Base-by-base conservation (phyloP, 2,113 vertebrate species). In the Podilymbus podiceps region DNA sequence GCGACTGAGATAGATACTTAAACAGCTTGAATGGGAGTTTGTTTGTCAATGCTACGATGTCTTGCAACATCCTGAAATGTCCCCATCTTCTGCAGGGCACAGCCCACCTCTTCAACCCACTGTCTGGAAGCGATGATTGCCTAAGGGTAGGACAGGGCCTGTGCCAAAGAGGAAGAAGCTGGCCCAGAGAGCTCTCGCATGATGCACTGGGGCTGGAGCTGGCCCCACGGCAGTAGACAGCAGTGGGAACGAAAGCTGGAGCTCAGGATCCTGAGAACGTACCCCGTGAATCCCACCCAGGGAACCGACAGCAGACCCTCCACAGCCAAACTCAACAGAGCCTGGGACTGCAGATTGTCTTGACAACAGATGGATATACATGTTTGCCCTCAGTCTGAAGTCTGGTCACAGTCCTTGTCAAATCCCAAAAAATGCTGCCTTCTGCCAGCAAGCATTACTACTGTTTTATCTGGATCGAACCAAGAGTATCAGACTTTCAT, bases 371-470 rank as follows among this genome's bases (percentile, higher is more conserved):
- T 62, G 72, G 71, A 80, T 81, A 85, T 53, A 12, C 76, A 60
- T 89, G 85, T 87, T 95, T 95, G 88, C 85, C 81, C 95, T 95
- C 68, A 58, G 92, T 93, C 94, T 95, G 75, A 91, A 95, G 91
- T 94, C 94, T 97, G 93, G 89, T 96, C 75, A 33, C 62, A 89
- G 95, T 63, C 78, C 92, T 85, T 92, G 86, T 95, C 87, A 94
- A 95, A 95, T 91, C 88, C 95, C 78, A 6, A 88, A 75, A 96
- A 96, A 95, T 95, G 90, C 47, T 90, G 77, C 69, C 72, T 95
- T 64, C 63, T 97, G 95, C 96, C 96, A 97, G 66, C 92, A 91
- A 83, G 72, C 74, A 76, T 95, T 93, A 94, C 89, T 95, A 79
- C 95, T 95, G 84, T 97, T 96, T 97, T 96, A 78, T 95, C 93